Conservation (phyloP, 2,888 invertebrate genomes). For the Ornithoptera priamus region DNA sequence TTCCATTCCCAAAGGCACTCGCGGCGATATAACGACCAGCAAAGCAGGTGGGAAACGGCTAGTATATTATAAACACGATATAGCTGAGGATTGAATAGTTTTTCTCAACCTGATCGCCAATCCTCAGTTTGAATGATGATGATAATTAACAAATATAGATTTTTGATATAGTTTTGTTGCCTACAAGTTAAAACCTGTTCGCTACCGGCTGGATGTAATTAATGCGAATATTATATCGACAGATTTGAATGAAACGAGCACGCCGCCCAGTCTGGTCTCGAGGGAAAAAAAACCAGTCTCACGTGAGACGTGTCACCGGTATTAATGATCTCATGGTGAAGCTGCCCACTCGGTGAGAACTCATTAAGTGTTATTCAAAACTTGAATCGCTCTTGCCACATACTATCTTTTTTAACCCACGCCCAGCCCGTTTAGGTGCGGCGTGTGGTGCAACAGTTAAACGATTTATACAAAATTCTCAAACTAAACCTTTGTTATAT, state of each 20-base stretch:
- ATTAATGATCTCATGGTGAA: slow-evolving; percentile 38
- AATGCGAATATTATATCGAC: slow-evolving; percentile 20
- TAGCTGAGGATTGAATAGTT: too few relatives aligned
- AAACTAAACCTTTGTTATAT: too few relatives aligned
- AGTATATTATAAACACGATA: too few relatives aligned
- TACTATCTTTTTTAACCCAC: slow-evolving; percentile 52
- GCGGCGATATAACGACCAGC: too few relatives aligned
- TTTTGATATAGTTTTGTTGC: too few relatives aligned
- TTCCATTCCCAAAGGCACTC: too few relatives aligned
- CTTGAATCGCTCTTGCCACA: slow-evolving; percentile 58
- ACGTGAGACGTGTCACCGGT: slow-evolving; percentile 4
- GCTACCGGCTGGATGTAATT: slow-evolving; percentile 6
- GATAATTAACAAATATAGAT: too few relatives aligned
- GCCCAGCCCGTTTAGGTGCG: slow-evolving; percentile 53
- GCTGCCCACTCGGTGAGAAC: slow-evolving; percentile 50
- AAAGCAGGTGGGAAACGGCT: too few relatives aligned
- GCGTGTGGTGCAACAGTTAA: slow-evolving; percentile 40
- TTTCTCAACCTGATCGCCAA: too few relatives aligned
- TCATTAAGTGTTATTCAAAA: slow-evolving; percentile 53
- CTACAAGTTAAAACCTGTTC: too few relatives aligned
- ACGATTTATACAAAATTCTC: too few relatives aligned
- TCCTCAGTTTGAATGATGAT: too few relatives aligned
- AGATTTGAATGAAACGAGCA: slow-evolving; percentile 23
- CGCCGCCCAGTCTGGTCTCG: slow-evolving; percentile 25
- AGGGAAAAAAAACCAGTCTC: slow-evolving; percentile 18